Evolutionary conservation across 2,888 invertebrate genomes (phyloP), one percentile per base, ranked within the genome.

Genomic region (Tetragonisca angustula): DNA sequence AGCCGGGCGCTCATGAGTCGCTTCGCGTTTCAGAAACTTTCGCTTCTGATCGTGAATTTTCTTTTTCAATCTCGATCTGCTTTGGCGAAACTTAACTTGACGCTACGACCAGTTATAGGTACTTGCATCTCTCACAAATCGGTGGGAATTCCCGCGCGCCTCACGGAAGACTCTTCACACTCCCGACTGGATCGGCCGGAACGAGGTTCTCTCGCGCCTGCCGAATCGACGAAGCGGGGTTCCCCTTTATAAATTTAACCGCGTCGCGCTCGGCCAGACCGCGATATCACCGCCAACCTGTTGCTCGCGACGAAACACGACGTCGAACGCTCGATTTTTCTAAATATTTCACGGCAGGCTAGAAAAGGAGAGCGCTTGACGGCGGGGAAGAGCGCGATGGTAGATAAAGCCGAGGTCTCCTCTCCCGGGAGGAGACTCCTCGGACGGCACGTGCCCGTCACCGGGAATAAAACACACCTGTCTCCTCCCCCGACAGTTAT

Each of bases 401-500:
- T 65, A 77, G n/a, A 81, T 88, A 85, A 89, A 89, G 71, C 43
- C 43, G 79, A 65, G 76, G 76, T 79, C 76, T 82, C 32, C 71
- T 71, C 74, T 49, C 9, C 43, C 43, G 43, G 43, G 65, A 52
- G n/a, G 21, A n/a, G 56, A 52, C 21, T 32, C 70, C 13, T n/a
- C 17, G n/a, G 61, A 62, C 56, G 85, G 88, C 88, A 84, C 87
- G 87, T 81, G 89, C 87, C 74, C 69, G 76, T 74, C 87, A 27
- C 69, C 67, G 59, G 64, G 73, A 84, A 81, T 86, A 74, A 88
- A 90, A 87, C 93, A 93, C 93, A 93, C 93, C 92, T 93, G 92
- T 89, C 88, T 81, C 87, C 84, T 90, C 71, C 81, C 64, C 71
- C 69, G 69, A 76, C 61, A 81, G 90, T 92, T 93, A 92, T 93